A percentile compares a stretch with the other conserved stretches of the same genome.
phyloP scores from a whole-genome alignment of 2,113 vertebrate species.

The Melanocharis versteri region DNA sequence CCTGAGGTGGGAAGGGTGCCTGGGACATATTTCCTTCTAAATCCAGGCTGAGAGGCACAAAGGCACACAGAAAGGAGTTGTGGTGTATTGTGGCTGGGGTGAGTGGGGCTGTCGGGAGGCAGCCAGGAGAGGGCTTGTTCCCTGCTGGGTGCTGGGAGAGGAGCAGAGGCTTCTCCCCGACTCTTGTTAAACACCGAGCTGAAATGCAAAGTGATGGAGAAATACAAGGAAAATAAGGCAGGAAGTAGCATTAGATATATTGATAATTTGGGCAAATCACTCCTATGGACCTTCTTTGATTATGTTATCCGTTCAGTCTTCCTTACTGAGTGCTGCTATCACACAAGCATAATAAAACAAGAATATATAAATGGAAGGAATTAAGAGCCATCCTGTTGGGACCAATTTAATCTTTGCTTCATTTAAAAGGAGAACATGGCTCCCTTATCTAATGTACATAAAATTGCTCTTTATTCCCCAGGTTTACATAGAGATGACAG shows the following conservation, averaged over 20 bases:
- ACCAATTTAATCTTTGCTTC: constrained; percentile 65
- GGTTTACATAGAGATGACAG: constrained; percentile 56
- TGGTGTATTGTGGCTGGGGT: not conserved
- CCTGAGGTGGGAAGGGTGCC: not conserved
- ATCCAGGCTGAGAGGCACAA: not conserved
- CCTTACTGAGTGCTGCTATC: not conserved
- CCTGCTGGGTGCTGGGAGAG: not conserved
- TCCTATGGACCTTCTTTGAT: constrained; percentile 27
- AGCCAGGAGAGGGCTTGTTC: not conserved
- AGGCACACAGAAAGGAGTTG: constrained; percentile 8
- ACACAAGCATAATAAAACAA: constrained; percentile 59
- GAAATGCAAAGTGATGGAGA: not conserved
- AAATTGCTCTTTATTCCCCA: constrained; percentile 59
- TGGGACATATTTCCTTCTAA: constrained; percentile 41
- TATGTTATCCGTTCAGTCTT: not conserved
- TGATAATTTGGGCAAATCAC: constrained; percentile 35
- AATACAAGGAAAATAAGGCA: not conserved
- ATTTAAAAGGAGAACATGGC: constrained; percentile 64
- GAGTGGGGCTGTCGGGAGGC: constrained; percentile 35
- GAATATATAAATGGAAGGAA: constrained; percentile 47
- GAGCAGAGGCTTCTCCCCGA: not conserved
- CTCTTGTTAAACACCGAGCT: not conserved
- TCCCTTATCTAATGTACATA: constrained; percentile 59
- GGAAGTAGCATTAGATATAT: not conserved
- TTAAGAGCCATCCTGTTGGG: constrained; percentile 61